Base-by-base conservation (phyloP, 2,113 vertebrate species). In the Colaptes auratus region DNA sequence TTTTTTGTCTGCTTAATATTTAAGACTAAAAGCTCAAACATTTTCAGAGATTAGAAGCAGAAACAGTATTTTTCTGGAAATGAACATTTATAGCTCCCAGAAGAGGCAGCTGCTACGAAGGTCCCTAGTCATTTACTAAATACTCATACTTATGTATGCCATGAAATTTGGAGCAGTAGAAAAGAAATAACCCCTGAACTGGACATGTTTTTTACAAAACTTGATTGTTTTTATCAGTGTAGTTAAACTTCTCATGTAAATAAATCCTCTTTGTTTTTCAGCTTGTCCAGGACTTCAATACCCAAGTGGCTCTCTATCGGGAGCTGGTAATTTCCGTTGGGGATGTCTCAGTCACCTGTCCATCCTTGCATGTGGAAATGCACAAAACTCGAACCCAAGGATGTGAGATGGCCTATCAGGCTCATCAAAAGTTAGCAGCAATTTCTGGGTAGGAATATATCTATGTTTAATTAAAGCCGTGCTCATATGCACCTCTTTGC, bases 201-300 rank as follows among this genome's bases (percentile, higher is more conserved):
- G 7, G 21, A 8, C 64, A 12, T 63, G 12, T 82, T 89, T 79
- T 70, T 2, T 69, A 52, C 50, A 75, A 87, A 60, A 10, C 3
- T 21, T 16, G 3, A 2, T 35, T 89, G 19, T 46, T 92, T 89
- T 65, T 71, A 16, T 35, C 24, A 16, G 0, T 35, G 21, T 66
- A n/a, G 24, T 59, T 66, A 33, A 93, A 50, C 10, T 28, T 91
- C 78, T 97, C 18, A 31, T 82, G 15, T 91, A 76, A 93, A 71
- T 92, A 86, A 96, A 53, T 84, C 19, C 48, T 86, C n/a, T 91
- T 95, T 97, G 84, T 97, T 90, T 98, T 97, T 81, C 98, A 99
- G 99, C 98, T 99, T 94, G 99, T 99, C 93, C 99, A 99, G 97
- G 99, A 99, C 89, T 99, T 99, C 98, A 99, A 99, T 94, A 99